phyloP scores from a whole-genome alignment of 2,113 vertebrate species.

The Arizona elegans region DNA sequence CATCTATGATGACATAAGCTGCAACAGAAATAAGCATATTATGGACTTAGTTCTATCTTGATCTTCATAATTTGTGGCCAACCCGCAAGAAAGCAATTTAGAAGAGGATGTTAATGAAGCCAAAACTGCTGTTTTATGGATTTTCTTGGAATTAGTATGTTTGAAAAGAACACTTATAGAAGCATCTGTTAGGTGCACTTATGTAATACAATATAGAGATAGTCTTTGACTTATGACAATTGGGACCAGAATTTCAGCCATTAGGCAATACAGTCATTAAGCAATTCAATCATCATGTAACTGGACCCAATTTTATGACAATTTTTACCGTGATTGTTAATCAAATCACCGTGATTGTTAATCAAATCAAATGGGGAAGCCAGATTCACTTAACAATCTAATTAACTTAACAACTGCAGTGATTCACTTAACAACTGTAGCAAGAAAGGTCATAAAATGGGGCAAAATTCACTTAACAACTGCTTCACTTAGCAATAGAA shows the following conservation, averaged over 20 bases:
- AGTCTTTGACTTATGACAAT: not conserved
- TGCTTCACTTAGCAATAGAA: too few relatives aligned
- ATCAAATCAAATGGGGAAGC: not conserved
- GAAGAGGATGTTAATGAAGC: not conserved
- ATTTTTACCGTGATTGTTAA: not conserved
- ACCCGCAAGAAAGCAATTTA: not conserved
- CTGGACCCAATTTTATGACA: not conserved
- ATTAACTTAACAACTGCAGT: not conserved
- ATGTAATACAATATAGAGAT: not conserved
- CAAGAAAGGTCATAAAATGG: not conserved
- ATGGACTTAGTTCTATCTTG: not conserved
- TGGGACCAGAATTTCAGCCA: not conserved
- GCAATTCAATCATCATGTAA: not conserved
- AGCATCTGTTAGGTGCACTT: not conserved
- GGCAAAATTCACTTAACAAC: not conserved
- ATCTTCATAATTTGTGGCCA: not conserved
- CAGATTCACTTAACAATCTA: not conserved
- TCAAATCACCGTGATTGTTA: not conserved
- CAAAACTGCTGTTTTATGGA: not conserved
- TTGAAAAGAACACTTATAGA: not conserved
- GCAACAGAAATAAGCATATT: not conserved
- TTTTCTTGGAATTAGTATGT: not conserved
- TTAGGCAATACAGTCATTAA: not conserved
- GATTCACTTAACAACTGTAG: too few relatives aligned
- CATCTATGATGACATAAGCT: not conserved